phyloP scores from a whole-genome alignment of 2,113 vertebrate genomes.

The Lagenorhynchus albirostris region DNA sequence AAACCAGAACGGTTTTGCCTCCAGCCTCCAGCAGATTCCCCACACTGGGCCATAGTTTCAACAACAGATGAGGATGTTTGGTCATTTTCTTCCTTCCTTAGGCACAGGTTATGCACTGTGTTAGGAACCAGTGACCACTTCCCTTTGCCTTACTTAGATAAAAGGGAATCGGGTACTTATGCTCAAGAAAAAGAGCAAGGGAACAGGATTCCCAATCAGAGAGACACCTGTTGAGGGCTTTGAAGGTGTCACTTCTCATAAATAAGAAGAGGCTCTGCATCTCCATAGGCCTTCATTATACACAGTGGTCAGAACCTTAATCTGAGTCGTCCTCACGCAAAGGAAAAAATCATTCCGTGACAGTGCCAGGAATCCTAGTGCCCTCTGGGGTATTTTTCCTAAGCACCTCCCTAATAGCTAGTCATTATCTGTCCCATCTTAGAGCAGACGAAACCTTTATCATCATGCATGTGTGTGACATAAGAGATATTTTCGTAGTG shows the following conservation, averaged over 20 bases:
- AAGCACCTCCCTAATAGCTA: neutral
- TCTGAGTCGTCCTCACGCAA: neutral
- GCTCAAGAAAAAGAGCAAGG: no score
- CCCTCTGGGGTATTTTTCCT: neutral
- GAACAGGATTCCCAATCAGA: neutral
- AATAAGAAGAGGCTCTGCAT: fast-evolving
- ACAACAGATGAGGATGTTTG: neutral
- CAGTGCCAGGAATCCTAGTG: no score
- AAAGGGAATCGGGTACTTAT: neutral
- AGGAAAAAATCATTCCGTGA: neutral
- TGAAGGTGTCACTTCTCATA: neutral
- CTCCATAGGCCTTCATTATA: neutral
- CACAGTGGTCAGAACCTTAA: neutral
- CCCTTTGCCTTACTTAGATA: neutral
- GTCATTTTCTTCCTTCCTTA: neutral
- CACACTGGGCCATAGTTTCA: neutral
- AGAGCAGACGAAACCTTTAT: neutral
- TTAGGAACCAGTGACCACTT: neutral
- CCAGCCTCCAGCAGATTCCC: neutral
- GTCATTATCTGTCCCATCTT: neutral
- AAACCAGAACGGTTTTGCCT: neutral
- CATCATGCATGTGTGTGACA: fast-evolving
- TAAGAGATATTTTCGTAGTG: neutral
- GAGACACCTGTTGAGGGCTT: neutral
- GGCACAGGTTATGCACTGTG: neutral